A percentile compares a stretch with the other conserved stretches of the same genome.
Evolutionary conservation across 2,888 invertebrate species (phyloP).

Genomic region (Caenorhabditis macrosperma): DNA sequence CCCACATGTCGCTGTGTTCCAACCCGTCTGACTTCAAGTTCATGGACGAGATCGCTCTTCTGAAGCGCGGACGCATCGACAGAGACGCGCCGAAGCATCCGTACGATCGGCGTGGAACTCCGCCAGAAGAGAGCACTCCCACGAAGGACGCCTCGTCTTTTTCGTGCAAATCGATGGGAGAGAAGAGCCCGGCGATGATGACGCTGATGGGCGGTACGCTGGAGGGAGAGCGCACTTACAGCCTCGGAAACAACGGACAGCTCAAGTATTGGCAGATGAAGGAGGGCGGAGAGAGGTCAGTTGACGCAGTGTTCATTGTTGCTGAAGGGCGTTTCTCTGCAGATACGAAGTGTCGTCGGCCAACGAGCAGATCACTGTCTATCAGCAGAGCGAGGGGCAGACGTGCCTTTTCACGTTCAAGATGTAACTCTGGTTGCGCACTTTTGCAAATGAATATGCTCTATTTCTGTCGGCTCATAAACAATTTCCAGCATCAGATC

Average conservation of each 20-base stretch:
- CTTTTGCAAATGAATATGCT: not conserved
- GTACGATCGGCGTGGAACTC: constrained; percentile 36
- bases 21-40: constrained; percentile 43
- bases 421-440: not conserved
- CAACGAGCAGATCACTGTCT: constrained; percentile 16
- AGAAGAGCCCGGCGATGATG: constrained; percentile 3
- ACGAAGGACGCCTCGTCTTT: not conserved
- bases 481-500: too few species aligned
- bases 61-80: constrained; percentile 49
- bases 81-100: constrained; percentile 54
- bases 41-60: constrained; percentile 56
- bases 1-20: constrained; percentile 29
- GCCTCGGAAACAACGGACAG: constrained; percentile 13
- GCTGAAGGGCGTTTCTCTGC: not conserved
- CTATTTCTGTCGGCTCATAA: not conserved
- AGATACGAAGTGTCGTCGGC: constrained; percentile 28
- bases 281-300: constrained; percentile 27
- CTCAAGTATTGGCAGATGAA: constrained; percentile 13
- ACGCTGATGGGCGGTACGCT: constrained; percentile 17
- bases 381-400: constrained; percentile 38
- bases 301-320: not conserved
- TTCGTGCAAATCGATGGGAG: not conserved
- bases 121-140: not conserved
- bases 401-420: constrained; percentile 40
- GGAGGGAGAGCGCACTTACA: not conserved